These are phyloP conservation scores for Latrodectus hesperus DNA, from an alignment of 2,888 invertebrate genomes.

Conservation along the genomic window DNA sequence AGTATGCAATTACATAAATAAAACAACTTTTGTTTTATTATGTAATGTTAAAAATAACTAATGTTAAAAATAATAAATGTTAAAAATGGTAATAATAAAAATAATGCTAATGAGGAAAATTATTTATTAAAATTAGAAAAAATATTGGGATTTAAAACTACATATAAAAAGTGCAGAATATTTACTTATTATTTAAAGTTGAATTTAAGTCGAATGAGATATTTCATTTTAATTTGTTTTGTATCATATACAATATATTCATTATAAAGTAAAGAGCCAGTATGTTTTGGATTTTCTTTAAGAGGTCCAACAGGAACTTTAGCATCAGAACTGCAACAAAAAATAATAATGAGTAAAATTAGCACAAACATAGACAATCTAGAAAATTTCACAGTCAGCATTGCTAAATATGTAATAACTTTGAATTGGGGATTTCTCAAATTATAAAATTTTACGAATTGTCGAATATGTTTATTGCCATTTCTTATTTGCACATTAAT, in stretches of 20 bases:
- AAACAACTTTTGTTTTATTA: background rate
- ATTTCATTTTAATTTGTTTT: conserved; percentile 76
- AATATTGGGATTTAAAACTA: background rate
- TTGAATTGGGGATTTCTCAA: too few relatives aligned
- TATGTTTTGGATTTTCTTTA: conserved; percentile 72
- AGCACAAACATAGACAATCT: too few relatives aligned
- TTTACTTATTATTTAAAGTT: conserved; percentile 73
- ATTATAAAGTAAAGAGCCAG: conserved; percentile 76
- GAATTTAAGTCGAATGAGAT: conserved; percentile 77
- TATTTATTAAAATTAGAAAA: too few relatives aligned
- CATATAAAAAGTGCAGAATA: background rate
- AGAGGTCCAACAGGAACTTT: conserved; percentile 86
- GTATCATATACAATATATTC: conserved; percentile 78
- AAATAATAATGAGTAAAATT: background rate
- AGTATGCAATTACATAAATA: background rate
- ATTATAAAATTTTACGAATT: too few relatives aligned
- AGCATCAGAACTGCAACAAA: conserved; percentile 79
- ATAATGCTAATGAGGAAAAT: too few relatives aligned
- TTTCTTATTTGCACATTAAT: too few relatives aligned
- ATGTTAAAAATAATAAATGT: too few relatives aligned
- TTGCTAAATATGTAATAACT: too few relatives aligned
- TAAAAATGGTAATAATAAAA: too few relatives aligned
- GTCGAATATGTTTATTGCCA: too few relatives aligned
- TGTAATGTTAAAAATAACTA: too few relatives aligned
- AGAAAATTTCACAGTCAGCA: too few relatives aligned